Base-by-base conservation (phyloP, 2,888 invertebrate genomes). In the Hypolimnas misippus region DNA sequence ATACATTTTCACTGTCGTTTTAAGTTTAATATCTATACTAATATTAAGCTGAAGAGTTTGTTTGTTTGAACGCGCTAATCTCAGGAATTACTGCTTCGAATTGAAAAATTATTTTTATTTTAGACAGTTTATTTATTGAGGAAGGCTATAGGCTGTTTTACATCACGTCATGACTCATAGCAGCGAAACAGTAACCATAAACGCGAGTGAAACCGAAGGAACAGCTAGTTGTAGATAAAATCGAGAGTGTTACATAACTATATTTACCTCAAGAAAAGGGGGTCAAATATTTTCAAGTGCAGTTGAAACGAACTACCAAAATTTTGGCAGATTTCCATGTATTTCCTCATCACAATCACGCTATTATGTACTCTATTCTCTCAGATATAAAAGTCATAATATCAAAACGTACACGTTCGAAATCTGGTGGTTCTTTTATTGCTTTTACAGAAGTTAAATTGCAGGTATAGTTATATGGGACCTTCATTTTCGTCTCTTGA, bases 321-420 rank as follows among this genome's bases (percentile, higher is more conserved):
- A 50, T 49, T 57, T 57, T 57, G 57, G 57, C 57, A 57, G 17
- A 40, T 19, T 40, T 50, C 57, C 57, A 57, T 29, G 8, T 40
- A 57, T 40, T 40, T 50, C 49, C 14, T 29, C 3, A n/a, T 6
- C 12, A n/a, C 5, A 5, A n/a, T 7, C 29, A 29, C 8, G 14
- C 14, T 14, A 49, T 49, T 49, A 25, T 49, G 14, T 14, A 3
- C 29, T 14, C 6, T 49, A 49, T 49, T 14, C 1, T n/a, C 0
- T 25, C 4, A 4, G 25, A 5, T 3, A 25, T 49, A 25, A 49
- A 49, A 14, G 49, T 29, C 29, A 29, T 29, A 14, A 7, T 49
- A 49, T 29, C 49, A 14, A 14, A 49, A 14, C 14, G 6, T 2
- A 12, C n/a, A 4, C 21, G 19, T 29, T 49, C 14, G n/a, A n/a